Conservation (phyloP, 1,140 invertebrate genomes). For the Bombus ignitus region DNA sequence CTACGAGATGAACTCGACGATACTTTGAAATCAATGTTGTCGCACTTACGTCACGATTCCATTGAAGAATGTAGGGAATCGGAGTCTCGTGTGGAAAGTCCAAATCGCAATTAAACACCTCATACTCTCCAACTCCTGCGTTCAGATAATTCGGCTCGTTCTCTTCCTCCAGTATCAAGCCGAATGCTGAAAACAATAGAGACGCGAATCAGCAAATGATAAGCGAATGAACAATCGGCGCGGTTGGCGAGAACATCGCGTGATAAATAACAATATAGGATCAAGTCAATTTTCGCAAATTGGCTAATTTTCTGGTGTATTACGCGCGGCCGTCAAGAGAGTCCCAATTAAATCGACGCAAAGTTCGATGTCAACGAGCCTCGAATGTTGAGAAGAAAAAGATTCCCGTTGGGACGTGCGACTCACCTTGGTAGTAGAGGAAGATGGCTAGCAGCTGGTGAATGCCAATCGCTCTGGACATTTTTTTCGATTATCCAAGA, state of each 20-base stretch:
- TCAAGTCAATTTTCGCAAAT: constrained; percentile 57
- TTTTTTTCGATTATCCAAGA: constrained; percentile 27
- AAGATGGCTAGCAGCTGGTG: constrained; percentile 46
- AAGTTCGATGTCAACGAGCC: constrained; percentile 7
- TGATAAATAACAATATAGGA: constrained; percentile 44
- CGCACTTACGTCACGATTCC: constrained; percentile 93
- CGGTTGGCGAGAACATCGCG: constrained; percentile 34
- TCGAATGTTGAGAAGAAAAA: too few relatives aligned
- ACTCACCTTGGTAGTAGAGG: constrained; percentile 60
- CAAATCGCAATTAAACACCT: constrained; percentile 94
- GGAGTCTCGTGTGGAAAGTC: constrained; percentile 94
- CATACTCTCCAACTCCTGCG: constrained; percentile 92
- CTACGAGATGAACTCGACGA: background rate
- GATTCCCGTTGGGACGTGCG: too few relatives aligned
- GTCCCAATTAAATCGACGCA: constrained; percentile 16
- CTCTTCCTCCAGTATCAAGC: constrained; percentile 83
- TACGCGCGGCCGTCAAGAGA: constrained; percentile 49
- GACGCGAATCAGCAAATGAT: background rate
- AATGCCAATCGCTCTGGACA: constrained; percentile 18
- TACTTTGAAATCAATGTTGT: background rate
- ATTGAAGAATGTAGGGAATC: constrained; percentile 94
- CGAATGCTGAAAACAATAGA: constrained; percentile 71
- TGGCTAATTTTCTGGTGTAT: constrained; percentile 55
- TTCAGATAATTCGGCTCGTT: constrained; percentile 87
- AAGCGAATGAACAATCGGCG: background rate